Conservation (phyloP, 2,888 invertebrate genomes). For the Erpobdella octoculata region DNA sequence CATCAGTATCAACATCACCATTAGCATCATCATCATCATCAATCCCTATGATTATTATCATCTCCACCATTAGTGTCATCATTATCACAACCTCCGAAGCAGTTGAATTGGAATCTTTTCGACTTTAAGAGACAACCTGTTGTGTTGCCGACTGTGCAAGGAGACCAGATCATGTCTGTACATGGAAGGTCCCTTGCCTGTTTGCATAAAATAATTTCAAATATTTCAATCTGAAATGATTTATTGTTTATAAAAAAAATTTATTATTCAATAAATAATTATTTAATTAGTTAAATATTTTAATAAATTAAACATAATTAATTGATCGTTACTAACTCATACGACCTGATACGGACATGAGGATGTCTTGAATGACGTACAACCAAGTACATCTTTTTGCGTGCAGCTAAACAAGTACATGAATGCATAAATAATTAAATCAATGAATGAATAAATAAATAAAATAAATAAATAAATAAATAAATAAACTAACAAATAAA, state of each 20-base stretch:
- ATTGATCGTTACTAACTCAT: conserved; percentile 1
- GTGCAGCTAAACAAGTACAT: conserved; percentile 61
- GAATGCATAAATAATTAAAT: not conserved
- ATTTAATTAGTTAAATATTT: too few species aligned
- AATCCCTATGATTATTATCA: not conserved
- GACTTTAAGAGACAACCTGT: conserved; percentile 79
- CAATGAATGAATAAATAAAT: not conserved
- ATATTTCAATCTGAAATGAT: not conserved
- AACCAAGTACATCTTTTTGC: conserved; percentile 91
- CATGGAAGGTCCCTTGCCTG: conserved; percentile 86
- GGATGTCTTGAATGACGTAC: conserved; percentile 92
- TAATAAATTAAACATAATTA: not conserved
- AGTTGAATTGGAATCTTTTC: conserved; percentile 80
- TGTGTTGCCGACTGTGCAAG: conserved; percentile 65
- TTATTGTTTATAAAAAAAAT: too few species aligned
- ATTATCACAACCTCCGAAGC: conserved; percentile 67
- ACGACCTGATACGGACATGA: conserved; percentile 86
- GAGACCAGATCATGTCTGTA: conserved; percentile 88
- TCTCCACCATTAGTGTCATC: not conserved
- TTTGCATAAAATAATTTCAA: too few species aligned
- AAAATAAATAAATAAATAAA: not conserved
- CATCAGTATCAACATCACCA: not conserved
- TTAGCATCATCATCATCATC: not conserved
- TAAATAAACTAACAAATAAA: conserved; percentile 23
- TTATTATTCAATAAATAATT: too few species aligned